Evolutionary conservation across 53 echinoderm and acorn worm genomes (phyloP), one percentile per base, ranked within the genome.

Genomic region (Patiria pectinifera): DNA sequence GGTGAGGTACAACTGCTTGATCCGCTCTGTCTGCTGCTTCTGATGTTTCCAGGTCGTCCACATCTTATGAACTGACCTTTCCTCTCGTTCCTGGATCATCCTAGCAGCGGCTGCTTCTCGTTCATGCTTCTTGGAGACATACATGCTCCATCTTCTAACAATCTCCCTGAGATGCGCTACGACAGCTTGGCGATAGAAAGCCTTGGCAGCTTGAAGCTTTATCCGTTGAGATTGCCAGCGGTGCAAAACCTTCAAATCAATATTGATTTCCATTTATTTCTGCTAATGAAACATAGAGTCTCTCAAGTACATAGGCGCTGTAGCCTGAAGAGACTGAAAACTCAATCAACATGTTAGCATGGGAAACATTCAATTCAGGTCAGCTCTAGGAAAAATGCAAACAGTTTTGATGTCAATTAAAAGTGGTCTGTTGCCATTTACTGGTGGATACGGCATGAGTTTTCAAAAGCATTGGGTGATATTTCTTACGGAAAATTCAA

Each of bases 41-140:
- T 62, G 87, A 24, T 60, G 43, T 77, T 44, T 76, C 87, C 87
- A 87, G 26, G 26, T 35, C 62, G 18, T 76, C 87, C 87, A 87
- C 9, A 15, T 35, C 76, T 60, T 77, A 76, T 44, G 77, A 59
- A 87, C 25, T 77, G 76, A n/a, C 58, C 45, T 53, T 19, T 77
- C 76, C 44, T 59, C 53, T 22, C 82, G 82, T 82, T 19, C 78
- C 35, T 19, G 87, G 58, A 76, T 15, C 76, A 77, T 59, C 60
- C 21, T 24, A 8, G 53, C 78, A 15, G 45, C 87, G 8, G 43
- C 59, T 19, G 76, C 87, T 43, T 87, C 78, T 8, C 77, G 78
- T 2, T 45, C 77, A 15, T 19, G 60, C 53, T 78, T 77, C 19
- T 47, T 25, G 9, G 78, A 4, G 15, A 61, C 43, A 43, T 87